Conservation (phyloP, 2,888 invertebrate genomes). For the Galeruca laticollis region DNA sequence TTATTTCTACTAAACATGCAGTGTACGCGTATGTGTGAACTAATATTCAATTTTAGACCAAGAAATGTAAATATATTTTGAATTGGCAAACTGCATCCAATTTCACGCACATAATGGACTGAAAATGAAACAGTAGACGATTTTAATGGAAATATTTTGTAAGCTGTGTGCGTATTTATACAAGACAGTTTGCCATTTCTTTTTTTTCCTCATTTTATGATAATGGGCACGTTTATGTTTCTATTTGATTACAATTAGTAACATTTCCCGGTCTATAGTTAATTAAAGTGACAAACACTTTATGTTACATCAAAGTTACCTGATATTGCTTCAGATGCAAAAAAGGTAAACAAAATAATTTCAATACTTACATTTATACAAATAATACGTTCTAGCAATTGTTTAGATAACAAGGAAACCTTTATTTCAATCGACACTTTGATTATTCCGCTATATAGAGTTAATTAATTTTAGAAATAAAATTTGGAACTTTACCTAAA, state of each 20-base stretch:
- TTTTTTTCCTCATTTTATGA: no score
- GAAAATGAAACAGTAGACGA: no score
- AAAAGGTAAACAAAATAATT: slow-evolving; percentile 46
- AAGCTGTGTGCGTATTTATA: no score
- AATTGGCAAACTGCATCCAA: not conserved
- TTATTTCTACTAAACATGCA: not conserved
- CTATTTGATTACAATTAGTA: not conserved
- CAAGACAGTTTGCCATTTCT: no score
- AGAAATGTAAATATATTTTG: not conserved
- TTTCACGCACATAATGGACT: not conserved
- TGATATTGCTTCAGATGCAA: slow-evolving; percentile 59
- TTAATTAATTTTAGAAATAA: no score
- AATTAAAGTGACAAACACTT: not conserved
- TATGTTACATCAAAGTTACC: slow-evolving; percentile 51
- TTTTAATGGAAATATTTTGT: no score
- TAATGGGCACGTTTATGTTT: no score
- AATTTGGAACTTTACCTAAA: no score
- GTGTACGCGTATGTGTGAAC: not conserved
- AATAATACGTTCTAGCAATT: no score
- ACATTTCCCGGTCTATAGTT: not conserved
- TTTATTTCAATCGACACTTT: no score
- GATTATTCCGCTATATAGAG: no score
- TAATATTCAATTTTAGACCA: not conserved
- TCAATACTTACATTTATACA: slow-evolving; percentile 3
- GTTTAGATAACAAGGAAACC: no score